Evolutionary conservation across 2,888 invertebrate species (phyloP).

Genomic region (Tenthredo distinguenda): DNA sequence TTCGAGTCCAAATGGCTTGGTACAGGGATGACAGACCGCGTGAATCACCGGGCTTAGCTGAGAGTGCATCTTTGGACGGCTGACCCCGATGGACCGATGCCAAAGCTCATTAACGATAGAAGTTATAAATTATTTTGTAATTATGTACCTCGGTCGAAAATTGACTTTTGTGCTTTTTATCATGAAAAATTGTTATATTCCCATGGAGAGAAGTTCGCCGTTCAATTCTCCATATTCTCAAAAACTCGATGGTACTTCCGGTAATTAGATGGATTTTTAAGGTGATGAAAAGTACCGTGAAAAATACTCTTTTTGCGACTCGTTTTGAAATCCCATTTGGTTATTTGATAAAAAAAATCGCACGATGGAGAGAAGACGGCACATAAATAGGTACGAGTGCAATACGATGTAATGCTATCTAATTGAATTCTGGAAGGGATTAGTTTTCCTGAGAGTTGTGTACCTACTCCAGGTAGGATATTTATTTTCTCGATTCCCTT

Average conservation of each 20-base stretch:
- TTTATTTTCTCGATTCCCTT: conserved; percentile 31
- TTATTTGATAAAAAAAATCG: neutral
- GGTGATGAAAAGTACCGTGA: neutral
- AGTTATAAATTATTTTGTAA: neutral
- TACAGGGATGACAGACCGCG: neutral
- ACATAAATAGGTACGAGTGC: neutral
- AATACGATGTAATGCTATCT: neutral
- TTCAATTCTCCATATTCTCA: neutral
- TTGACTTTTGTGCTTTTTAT: too few relatives aligned
- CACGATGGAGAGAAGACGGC: neutral
- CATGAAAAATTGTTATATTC: too few relatives aligned
- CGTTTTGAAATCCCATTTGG: neutral
- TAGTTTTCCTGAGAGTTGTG: neutral
- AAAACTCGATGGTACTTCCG: neutral
- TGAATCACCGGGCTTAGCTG: conserved; percentile 16
- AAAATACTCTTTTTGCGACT: neutral
- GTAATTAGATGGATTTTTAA: neutral
- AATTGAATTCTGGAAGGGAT: conserved; percentile 18
- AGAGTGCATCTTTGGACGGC: conserved; percentile 20
- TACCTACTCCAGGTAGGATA: neutral
- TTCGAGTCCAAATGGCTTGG: neutral
- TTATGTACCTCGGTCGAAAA: too few relatives aligned
- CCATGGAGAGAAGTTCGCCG: too few relatives aligned
- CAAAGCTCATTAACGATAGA: neutral
- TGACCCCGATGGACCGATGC: neutral